phyloP scores from a whole-genome alignment of 23 tunicate genomes.

The Ascidia mentula region DNA sequence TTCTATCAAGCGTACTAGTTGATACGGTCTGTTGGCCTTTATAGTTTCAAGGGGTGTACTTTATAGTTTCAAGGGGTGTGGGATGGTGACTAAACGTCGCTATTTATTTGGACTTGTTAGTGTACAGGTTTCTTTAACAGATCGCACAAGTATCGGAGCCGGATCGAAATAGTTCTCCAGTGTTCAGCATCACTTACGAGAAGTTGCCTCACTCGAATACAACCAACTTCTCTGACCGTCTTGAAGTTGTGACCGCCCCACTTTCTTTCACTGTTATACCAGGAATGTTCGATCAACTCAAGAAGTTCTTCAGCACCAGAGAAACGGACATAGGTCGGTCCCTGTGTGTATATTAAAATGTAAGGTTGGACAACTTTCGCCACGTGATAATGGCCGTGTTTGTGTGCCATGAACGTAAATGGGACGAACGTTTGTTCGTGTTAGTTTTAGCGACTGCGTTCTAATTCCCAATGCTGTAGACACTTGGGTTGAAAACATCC shows the following conservation, averaged over 20 bases:
- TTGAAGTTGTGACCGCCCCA: slow-evolving; percentile 69
- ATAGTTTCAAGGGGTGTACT: background rate
- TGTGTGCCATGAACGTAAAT: too few relatives aligned
- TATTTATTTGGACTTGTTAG: background rate
- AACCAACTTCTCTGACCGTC: slow-evolving; percentile 40
- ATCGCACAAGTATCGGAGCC: background rate
- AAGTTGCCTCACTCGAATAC: slow-evolving; percentile 43
- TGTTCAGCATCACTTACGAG: slow-evolving; percentile 68
- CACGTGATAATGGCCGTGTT: too few relatives aligned
- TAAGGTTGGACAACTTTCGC: too few relatives aligned
- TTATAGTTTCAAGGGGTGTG: background rate
- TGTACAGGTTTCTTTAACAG: background rate
- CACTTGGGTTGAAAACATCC: too few relatives aligned
- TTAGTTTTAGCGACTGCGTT: too few relatives aligned
- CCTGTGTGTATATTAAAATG: too few relatives aligned
- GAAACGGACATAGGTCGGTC: background rate
- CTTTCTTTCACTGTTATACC: slow-evolving; percentile 68
- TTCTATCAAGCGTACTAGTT: background rate
- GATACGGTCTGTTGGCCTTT: background rate
- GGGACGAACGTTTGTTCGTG: too few relatives aligned
- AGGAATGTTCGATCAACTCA: slow-evolving; percentile 67
- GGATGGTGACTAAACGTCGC: background rate
- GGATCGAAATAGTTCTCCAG: slow-evolving; percentile 17
- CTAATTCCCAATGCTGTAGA: too few relatives aligned
- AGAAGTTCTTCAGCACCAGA: slow-evolving; percentile 43